Conservation (phyloP, 2,888 invertebrate species). For the Cheilosia scutellata region DNA sequence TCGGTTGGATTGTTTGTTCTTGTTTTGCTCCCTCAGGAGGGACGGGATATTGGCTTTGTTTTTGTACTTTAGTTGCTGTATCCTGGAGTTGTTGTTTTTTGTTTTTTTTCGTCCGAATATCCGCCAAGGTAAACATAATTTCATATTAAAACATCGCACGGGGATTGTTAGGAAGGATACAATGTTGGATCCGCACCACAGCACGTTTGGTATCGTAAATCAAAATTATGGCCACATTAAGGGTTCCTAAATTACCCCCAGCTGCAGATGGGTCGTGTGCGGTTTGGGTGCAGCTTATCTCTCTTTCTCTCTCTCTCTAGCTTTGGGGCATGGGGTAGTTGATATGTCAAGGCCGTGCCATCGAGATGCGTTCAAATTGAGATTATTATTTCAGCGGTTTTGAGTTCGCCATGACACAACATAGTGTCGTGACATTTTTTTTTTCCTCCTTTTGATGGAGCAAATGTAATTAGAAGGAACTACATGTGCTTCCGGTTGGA, state of each 20-base stretch:
- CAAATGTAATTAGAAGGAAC: background rate
- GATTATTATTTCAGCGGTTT: background rate
- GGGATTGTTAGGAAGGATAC: conserved; percentile 6
- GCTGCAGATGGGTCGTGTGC: conserved; percentile 50
- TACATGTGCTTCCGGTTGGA: background rate
- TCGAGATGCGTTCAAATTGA: background rate
- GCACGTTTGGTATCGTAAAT: conserved; percentile 15
- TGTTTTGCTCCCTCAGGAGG: conserved; percentile 35
- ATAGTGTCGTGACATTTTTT: background rate
- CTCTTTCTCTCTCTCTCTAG: too few species aligned
- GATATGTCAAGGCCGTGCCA: conserved; percentile 1
- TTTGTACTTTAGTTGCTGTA: background rate
- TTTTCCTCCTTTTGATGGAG: background rate
- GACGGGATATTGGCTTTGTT: background rate
- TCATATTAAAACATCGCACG: background rate
- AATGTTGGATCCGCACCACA: background rate
- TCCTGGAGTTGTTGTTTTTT: background rate
- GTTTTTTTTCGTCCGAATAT: background rate
- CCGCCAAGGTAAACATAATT: conserved; percentile 33
- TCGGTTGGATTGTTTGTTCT: conserved; percentile 39
- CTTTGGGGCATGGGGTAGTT: background rate
- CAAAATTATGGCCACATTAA: conserved; percentile 36
- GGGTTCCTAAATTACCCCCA: conserved; percentile 30
- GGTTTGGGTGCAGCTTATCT: background rate
- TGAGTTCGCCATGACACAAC: background rate